Conservation (phyloP, 2,888 invertebrate genomes). For the Apotomis turbidana region DNA sequence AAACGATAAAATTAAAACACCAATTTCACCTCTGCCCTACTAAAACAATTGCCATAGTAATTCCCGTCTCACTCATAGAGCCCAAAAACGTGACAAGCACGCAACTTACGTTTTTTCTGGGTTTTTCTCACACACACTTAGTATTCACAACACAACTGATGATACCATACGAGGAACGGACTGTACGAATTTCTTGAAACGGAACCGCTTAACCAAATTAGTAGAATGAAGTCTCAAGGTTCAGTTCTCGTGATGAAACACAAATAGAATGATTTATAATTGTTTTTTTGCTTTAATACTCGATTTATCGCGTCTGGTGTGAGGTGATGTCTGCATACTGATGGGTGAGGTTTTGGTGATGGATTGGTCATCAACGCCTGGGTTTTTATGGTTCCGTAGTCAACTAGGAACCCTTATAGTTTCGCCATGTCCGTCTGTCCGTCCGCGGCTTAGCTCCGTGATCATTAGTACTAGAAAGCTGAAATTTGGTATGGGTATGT, state of each 20-base stretch:
- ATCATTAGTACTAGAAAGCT: no score
- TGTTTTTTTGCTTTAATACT: constrained; percentile 4
- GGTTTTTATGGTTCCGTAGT: no score
- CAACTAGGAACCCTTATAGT: no score
- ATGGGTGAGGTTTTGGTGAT: constrained; percentile 4
- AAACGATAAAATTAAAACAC: not conserved
- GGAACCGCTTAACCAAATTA: constrained; percentile 67
- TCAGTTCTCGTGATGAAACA: constrained; percentile 56
- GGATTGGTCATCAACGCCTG: constrained; percentile 19
- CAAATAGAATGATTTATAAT: constrained; percentile 49
- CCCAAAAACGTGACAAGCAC: constrained; percentile 26
- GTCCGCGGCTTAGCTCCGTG: no score
- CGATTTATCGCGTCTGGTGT: constrained; percentile 28
- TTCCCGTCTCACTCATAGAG: constrained; percentile 23
- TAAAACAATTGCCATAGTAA: constrained; percentile 24
- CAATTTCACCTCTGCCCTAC: constrained; percentile 17
- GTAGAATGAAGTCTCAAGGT: constrained; percentile 62
- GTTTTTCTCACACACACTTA: constrained; percentile 30
- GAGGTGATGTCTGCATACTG: constrained; percentile 12
- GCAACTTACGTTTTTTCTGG: constrained; percentile 11
- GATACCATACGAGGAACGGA: constrained; percentile 60
- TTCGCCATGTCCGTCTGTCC: no score
- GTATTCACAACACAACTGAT: constrained; percentile 5
- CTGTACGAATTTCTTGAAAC: constrained; percentile 66
- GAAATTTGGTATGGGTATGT: no score